Evolutionary conservation across 2,113 vertebrate species (phyloP).

Genomic region (Malurus elegans): DNA sequence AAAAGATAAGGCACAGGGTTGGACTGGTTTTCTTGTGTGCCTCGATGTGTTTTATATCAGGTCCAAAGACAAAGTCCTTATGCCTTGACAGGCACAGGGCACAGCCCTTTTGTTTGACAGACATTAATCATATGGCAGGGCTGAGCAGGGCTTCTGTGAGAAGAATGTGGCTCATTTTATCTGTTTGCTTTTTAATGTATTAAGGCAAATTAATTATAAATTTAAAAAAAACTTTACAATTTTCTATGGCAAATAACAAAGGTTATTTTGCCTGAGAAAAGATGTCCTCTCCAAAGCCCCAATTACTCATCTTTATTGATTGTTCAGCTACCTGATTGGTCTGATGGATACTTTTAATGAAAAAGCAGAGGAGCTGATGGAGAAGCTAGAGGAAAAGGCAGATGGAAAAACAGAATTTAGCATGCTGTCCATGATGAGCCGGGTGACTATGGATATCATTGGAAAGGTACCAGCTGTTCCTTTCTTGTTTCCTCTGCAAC

Average conservation of each 20-base stretch:
- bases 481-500: not conserved
- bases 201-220: not conserved
- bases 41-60: rapidly evolving
- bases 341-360: slow-evolving; percentile 80
- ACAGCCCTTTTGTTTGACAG: not conserved
- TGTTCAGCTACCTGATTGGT: slow-evolving; percentile 74
- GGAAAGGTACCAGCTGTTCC: slow-evolving; percentile 69
- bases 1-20: not conserved
- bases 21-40: not conserved
- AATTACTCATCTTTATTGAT: slow-evolving; percentile 15
- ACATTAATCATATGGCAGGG: not conserved
- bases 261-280: not conserved
- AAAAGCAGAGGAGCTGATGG: slow-evolving; percentile 79
- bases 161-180: not conserved
- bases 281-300: not conserved
- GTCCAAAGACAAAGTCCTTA: not conserved
- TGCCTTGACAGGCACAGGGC: not conserved
- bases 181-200: not conserved
- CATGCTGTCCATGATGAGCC: slow-evolving; percentile 75
- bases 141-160: not conserved
- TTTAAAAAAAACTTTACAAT: rapidly evolving
- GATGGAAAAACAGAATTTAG: slow-evolving; percentile 73
- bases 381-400: slow-evolving; percentile 73
- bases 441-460: slow-evolving; percentile 74
- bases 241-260: not conserved